phyloP scores from a whole-genome alignment of 2,888 invertebrate species.

The Cephus spinipes region DNA sequence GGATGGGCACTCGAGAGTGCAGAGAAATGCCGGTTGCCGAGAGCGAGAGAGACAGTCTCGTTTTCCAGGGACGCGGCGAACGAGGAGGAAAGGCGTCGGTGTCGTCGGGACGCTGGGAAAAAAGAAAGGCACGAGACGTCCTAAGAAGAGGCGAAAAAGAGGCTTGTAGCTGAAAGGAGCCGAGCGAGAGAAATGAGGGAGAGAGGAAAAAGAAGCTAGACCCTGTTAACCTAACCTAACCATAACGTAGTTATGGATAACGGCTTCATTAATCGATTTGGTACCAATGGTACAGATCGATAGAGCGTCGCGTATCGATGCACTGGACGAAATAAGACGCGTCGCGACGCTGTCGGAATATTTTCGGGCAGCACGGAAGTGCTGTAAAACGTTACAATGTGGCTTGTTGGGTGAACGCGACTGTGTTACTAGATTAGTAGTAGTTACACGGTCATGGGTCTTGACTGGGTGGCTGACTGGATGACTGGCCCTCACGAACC shows the following conservation, averaged over 20 bases:
- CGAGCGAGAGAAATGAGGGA: not conserved
- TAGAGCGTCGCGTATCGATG: not conserved
- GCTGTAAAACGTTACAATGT: not conserved
- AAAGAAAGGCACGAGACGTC: not conserved
- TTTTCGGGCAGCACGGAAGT: not conserved
- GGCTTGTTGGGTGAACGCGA: not conserved
- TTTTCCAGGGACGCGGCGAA: not conserved
- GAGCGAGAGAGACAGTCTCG: not conserved
- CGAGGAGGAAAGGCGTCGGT: not conserved
- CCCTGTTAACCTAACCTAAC: constrained; percentile 35
- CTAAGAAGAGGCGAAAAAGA: not conserved
- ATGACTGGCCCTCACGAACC: not conserved
- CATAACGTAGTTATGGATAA: too few species aligned
- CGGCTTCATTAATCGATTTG: constrained; percentile 35
- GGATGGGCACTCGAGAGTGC: not conserved
- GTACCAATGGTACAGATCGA: not conserved
- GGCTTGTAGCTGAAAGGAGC: not conserved
- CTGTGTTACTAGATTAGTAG: not conserved
- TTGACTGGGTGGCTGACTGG: not conserved
- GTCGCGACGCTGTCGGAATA: not conserved
- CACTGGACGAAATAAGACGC: not conserved
- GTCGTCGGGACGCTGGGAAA: not conserved
- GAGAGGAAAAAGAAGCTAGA: not conserved
- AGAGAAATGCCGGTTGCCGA: not conserved
- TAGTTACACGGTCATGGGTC: not conserved